Base-by-base conservation (phyloP, 2,797 vertebrate genomes). In the Okamejei kenojei region DNA sequence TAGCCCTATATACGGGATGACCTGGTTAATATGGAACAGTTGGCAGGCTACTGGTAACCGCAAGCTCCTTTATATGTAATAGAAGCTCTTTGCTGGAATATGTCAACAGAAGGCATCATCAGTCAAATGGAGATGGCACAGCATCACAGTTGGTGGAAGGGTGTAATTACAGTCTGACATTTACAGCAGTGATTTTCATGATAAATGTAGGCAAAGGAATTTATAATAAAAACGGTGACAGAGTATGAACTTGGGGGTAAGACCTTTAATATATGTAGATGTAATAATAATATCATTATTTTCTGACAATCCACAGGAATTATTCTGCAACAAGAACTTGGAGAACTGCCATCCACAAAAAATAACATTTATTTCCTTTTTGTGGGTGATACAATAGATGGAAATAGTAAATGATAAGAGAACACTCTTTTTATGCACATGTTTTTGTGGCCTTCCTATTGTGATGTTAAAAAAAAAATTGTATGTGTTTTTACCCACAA, bases 211-310 rank as follows among this genome's bases (percentile, higher is more conserved):
- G 35, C 84, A n/a, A n/a, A 21, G n/a, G 84, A 65, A 35, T n/a
- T 88, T 32, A 88, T 35, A 88, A 68, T 68, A 10, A 65, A 84
- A 88, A 88, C 32, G 3, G 35, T 88, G 61, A 88, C 84, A 88
- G 80, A 23, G 35, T 58, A 13, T 63, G 58, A 58, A 86, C 29
- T 8, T 29, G 19, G 26, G 63, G n/a, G 82, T 54, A 88, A 65
- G 61, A 32, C n/a, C 29, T 63, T 84, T 88, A 65, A 32, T 65
- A 88, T 21, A 65, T 88, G 84, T 84, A 84, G 81, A 84, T 84
- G 81, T 65, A 88, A 88, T 65, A 65, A 65, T 65, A 65, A 15
- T 88, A 19, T n/a, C 84, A 65, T 21, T 65, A n/a, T 32, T 88
- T 68, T 88, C 61, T 68, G 84, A 35, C 17, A 88, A 35, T 35